phyloP scores from a whole-genome alignment of 2,888 invertebrate species.

The Synergus umbraculus region DNA sequence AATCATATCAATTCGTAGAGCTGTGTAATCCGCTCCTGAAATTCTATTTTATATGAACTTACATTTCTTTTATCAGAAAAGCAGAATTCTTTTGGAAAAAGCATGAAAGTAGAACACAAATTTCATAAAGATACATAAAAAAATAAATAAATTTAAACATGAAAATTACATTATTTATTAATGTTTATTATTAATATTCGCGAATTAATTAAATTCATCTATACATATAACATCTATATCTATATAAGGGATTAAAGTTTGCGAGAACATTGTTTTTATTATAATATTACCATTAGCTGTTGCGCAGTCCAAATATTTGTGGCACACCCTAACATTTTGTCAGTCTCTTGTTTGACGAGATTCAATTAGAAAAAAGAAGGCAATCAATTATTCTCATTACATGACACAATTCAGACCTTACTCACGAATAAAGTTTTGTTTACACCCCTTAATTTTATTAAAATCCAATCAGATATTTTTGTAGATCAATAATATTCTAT shows the following conservation, averaged over 20 bases:
- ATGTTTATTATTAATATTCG: too few species aligned
- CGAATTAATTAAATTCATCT: too few species aligned
- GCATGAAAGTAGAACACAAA: neutral
- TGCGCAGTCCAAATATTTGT: too few species aligned
- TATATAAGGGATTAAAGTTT: too few species aligned
- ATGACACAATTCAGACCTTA: neutral
- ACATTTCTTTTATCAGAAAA: neutral
- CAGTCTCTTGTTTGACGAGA: neutral
- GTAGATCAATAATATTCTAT: neutral
- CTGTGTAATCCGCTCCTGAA: neutral
- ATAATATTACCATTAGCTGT: too few species aligned
- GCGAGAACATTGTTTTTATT: too few species aligned
- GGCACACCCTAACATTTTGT: too few species aligned
- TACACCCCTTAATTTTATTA: neutral
- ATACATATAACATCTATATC: too few species aligned
- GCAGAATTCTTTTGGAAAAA: neutral
- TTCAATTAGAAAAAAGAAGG: neutral
- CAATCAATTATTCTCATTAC: neutral
- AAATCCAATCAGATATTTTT: neutral
- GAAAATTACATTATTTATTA: neutral
- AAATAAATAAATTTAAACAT: neutral
- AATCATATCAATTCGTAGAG: neutral
- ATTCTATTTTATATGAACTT: neutral
- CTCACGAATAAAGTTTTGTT: neutral
- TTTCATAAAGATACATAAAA: neutral